Evolutionary conservation across 1,140 invertebrate genomes (phyloP), one percentile per base, ranked within the genome.

Genomic region (Elymnias hypermnestra): DNA sequence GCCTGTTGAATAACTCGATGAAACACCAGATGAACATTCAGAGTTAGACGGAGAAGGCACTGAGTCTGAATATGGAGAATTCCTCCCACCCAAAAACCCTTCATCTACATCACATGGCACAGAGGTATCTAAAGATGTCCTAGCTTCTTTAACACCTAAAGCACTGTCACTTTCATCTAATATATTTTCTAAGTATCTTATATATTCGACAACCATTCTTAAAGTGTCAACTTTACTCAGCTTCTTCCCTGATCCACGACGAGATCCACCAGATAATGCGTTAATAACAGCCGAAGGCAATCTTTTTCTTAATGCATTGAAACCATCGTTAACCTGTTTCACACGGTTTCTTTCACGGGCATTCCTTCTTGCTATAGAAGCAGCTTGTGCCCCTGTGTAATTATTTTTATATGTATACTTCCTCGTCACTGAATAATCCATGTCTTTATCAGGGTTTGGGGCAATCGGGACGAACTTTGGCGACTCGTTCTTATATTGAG

Each of bases 221-320:
- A 99, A 79, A 0, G 97, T 99, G 72, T 98, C 97, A 3, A 98
- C 97, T 89, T 99, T 99, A 72, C 94, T 96, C 1, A 98, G 89
- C 72, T 98, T 97, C 76, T 98, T 98, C 53, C 89, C 89, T 5
- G 91, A 91, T 3, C 92, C 90, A 2, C 92, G 87, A 0, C 91
- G 89, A 0, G 91, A 83, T 0, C 89, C 89, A 17, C 89, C 89
- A n/a, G 89, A 89, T 45, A 94, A 87, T 38, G 91, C 94, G 63
- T 90, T 91, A 1, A 91, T 90, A 0, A 94, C 91, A 12, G 90
- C 88, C 13, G 91, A 88, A 0, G 96, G 96, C 47, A 97, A 93
- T 63, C 95, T 94, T 50, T 95, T 93, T 3, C 95, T 87, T 3
- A 97, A 83, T 4, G 93, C 94, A 9, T 94, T 94, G 67, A 97